These are phyloP conservation scores for Phalacrocorax aristotelis DNA, from an alignment of 2,113 vertebrate genomes.

Conservation along the genomic window DNA sequence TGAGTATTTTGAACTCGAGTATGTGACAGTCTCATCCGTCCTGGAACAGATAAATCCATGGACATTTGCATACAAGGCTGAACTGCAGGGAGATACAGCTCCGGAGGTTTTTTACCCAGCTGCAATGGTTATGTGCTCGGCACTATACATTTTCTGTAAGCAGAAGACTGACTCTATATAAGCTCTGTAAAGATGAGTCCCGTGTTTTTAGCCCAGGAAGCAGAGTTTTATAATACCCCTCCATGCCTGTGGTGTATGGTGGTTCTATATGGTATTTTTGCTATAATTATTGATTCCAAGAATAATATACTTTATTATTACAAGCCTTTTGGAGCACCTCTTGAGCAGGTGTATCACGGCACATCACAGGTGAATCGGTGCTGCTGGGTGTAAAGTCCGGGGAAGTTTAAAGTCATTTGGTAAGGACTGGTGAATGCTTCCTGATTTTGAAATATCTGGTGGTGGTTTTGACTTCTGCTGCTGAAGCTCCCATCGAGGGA, in stretches of 20 bases:
- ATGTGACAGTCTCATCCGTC: constrained; percentile 12
- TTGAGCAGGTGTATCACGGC: background rate
- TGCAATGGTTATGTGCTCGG: fast-evolving
- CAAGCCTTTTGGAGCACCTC: background rate
- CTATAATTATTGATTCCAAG: background rate
- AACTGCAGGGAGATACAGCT: background rate
- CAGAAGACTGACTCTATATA: background rate
- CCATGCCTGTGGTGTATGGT: background rate
- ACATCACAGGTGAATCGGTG: fast-evolving
- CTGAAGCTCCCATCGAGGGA: background rate
- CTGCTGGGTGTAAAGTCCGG: background rate
- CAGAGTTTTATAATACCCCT: background rate
- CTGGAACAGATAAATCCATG: background rate
- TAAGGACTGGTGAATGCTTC: background rate
- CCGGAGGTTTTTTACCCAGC: background rate
- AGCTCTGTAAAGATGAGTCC: background rate
- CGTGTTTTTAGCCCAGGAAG: background rate
- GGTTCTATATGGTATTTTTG: fast-evolving
- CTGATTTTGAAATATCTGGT: background rate
- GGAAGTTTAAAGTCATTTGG: background rate
- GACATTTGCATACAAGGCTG: background rate
- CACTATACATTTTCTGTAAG: background rate
- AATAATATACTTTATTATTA: background rate
- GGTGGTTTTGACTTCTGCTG: background rate
- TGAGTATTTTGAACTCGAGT: background rate